phyloP scores from a whole-genome alignment of 2,113 vertebrate genomes.

The Coptodon rendalli region DNA sequence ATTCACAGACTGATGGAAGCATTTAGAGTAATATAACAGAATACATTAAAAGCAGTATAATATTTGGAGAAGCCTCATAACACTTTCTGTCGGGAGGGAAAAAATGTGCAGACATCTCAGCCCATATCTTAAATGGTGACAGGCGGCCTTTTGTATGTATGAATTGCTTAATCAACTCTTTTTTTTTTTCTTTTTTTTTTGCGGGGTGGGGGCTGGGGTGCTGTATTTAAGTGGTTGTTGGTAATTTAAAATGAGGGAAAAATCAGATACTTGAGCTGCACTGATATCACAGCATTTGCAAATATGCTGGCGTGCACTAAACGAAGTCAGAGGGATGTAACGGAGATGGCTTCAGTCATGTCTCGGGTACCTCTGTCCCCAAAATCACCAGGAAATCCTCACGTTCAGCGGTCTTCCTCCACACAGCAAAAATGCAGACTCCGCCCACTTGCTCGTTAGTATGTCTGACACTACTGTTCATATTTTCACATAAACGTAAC shows the following conservation, averaged over 20 bases:
- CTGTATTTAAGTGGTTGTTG: constrained; percentile 35
- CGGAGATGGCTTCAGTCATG: constrained; percentile 32
- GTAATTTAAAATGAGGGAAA: constrained; percentile 18
- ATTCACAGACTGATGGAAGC: constrained; percentile 72
- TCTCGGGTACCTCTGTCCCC: not conserved
- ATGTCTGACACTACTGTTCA: not conserved
- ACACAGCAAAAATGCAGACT: not conserved
- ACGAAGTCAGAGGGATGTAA: not conserved
- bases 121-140: constrained; percentile 54
- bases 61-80: constrained; percentile 55
- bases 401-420: not conserved
- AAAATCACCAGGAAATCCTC: not conserved
- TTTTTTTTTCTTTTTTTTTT: not conserved
- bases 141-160: constrained; percentile 35
- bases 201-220: fast-evolving
- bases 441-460: not conserved
- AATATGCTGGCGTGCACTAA: constrained; percentile 25
- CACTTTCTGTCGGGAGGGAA: constrained; percentile 34
- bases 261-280: constrained; percentile 13
- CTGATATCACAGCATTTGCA: constrained; percentile 29
- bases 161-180: constrained; percentile 49
- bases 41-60: constrained; percentile 66
- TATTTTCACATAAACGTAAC: not conserved
- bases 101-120: constrained; percentile 48
- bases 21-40: constrained; percentile 72